phyloP scores from a whole-genome alignment of 2,888 invertebrate genomes.

The Monoplex corrugatus region DNA sequence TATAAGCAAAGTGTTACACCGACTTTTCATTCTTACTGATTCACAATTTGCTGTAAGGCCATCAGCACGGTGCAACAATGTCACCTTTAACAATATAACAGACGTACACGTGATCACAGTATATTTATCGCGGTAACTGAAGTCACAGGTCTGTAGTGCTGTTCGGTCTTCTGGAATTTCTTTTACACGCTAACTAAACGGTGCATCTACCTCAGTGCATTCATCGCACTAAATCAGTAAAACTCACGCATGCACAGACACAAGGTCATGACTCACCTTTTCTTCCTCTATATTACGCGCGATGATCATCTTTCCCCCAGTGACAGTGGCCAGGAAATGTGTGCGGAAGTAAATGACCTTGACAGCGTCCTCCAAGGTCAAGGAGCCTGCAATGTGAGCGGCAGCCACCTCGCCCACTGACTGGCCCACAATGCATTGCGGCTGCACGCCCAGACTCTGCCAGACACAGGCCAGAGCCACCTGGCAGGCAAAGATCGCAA shows the following conservation, averaged over 20 bases:
- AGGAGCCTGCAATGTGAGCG: slow-evolving; percentile 61
- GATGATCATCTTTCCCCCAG: slow-evolving; percentile 68
- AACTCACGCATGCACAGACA: neutral
- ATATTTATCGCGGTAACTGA: too few species aligned
- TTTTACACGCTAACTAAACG: too few species aligned
- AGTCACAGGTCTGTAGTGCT: too few species aligned
- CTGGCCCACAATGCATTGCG: slow-evolving; percentile 67
- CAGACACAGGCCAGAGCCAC: slow-evolving; percentile 63
- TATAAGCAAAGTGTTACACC: too few species aligned
- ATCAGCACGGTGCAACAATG: too few species aligned
- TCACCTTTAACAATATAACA: too few species aligned
- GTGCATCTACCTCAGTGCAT: too few species aligned
- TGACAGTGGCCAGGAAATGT: slow-evolving; percentile 56
- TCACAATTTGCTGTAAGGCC: too few species aligned
- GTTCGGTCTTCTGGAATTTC: too few species aligned
- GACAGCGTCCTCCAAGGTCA: slow-evolving; percentile 64
- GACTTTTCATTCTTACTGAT: too few species aligned
- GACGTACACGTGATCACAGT: too few species aligned
- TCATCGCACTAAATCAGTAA: too few species aligned
- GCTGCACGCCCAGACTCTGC: slow-evolving; percentile 61
- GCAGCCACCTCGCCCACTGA: slow-evolving; percentile 73
- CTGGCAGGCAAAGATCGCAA: slow-evolving; percentile 70
- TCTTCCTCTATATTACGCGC: slow-evolving; percentile 58
- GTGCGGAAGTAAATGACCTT: slow-evolving; percentile 68
- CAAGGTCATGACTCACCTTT: slow-evolving; percentile 20